Percentiles rank a stretch among this genome's conserved stretches.
phyloP scores from a whole-genome alignment of 2,113 vertebrate species.

The Thalassoma bifasciatum region DNA sequence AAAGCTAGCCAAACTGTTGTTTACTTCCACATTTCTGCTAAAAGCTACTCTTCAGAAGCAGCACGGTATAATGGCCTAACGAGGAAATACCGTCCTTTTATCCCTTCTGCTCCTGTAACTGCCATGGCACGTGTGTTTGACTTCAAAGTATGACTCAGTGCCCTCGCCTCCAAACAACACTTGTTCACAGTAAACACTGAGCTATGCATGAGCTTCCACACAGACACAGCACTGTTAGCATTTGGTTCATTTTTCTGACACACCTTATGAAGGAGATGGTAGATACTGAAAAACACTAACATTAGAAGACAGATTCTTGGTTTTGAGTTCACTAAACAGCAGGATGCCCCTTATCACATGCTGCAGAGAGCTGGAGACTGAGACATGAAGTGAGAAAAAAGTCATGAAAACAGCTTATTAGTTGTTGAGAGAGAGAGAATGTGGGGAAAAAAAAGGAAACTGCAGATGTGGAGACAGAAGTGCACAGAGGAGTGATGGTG shows the following conservation, averaged over 20 bases:
- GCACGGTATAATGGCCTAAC: constrained; percentile 21
- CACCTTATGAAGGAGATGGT: background rate
- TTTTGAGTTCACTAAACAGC: constrained; percentile 27
- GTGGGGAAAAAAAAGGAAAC: background rate
- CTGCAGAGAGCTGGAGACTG: constrained; percentile 26
- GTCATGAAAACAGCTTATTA: constrained; percentile 36
- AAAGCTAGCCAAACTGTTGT: constrained; percentile 52
- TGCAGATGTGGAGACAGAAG: constrained; percentile 14
- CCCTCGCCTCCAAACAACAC: background rate
- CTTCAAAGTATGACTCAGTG: constrained; percentile 38
- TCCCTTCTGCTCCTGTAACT: constrained; percentile 25
- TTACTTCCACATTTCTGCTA: constrained; percentile 51
- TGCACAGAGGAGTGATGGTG: constrained; percentile 12
- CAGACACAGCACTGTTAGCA: background rate
- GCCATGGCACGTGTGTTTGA: constrained; percentile 21
- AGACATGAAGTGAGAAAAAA: constrained; percentile 11
- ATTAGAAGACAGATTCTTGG: constrained; percentile 11
- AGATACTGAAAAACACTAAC: background rate
- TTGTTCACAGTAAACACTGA: constrained; percentile 3
- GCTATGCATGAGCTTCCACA: background rate
- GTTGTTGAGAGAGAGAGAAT: constrained; percentile 15
- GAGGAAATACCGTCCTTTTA: constrained; percentile 20
- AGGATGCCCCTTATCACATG: constrained; percentile 35
- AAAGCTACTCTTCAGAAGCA: constrained; percentile 39
- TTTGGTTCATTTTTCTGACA: constrained; percentile 4